These are phyloP conservation scores for Drosophila neoperkinsi DNA, from an alignment of 2,888 invertebrate species.

Conservation along the genomic window DNA sequence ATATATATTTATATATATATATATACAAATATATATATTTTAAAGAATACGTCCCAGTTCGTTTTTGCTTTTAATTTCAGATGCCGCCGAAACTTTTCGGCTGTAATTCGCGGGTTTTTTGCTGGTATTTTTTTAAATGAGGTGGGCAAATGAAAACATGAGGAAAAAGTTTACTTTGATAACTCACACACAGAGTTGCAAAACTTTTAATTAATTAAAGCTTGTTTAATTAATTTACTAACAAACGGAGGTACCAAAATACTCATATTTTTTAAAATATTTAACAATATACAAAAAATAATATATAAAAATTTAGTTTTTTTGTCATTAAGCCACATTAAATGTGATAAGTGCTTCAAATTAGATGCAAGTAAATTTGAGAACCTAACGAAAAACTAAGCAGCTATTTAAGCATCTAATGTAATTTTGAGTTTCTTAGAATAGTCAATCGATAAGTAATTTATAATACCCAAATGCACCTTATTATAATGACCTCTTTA, in stretches of 20 bases:
- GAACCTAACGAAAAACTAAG: neutral
- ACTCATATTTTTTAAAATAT: constrained; percentile 6
- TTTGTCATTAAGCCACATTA: neutral
- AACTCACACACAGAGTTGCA: constrained; percentile 19
- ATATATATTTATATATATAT: neutral
- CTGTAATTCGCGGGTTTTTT: constrained; percentile 17
- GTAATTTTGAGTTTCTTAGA: constrained; percentile 2
- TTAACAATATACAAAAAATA: no score
- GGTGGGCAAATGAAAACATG: constrained; percentile 37
- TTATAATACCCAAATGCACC: constrained; percentile 34
- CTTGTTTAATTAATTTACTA: constrained; percentile 41
- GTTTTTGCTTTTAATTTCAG: constrained; percentile 54
- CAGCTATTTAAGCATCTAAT: neutral
- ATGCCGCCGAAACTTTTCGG: constrained; percentile 38
- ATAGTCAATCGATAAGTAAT: constrained; percentile 41
- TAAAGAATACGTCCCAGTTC: constrained; percentile 32
- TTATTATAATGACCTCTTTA: constrained; percentile 34
- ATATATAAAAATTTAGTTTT: neutral
- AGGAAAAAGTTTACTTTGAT: constrained; percentile 34
- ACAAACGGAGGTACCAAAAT: constrained; percentile 12
- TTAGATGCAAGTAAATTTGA: constrained; percentile 19
- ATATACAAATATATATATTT: neutral
- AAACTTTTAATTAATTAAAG: constrained; percentile 65
- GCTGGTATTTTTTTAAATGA: constrained; percentile 21
- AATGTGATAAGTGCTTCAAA: neutral